Percentiles rank a stretch among this genome's conserved stretches.
Conservation (phyloP, 2,113 vertebrate genomes). For the Ctenomys sociabilis region DNA sequence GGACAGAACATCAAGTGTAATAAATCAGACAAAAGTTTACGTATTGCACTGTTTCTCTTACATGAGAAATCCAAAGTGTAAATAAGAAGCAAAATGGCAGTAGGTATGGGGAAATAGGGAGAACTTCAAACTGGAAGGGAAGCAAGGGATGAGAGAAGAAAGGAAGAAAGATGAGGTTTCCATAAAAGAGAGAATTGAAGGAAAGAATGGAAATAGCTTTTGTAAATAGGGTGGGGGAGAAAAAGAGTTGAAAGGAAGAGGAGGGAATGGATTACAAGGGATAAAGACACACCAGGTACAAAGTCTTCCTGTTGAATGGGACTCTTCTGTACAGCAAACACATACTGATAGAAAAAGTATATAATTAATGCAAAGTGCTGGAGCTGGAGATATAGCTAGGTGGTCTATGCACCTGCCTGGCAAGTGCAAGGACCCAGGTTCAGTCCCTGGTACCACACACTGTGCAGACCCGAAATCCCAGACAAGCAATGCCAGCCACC, state of each 20-base stretch:
- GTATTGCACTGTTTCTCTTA: background rate
- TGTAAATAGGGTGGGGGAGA: background rate
- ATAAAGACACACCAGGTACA: too few relatives aligned
- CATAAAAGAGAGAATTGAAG: background rate
- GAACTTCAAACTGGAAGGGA: background rate
- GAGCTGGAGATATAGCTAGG: too few relatives aligned
- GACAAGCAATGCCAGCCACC: too few relatives aligned
- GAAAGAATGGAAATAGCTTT: background rate
- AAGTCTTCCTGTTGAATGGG: background rate
- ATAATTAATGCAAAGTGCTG: too few relatives aligned
- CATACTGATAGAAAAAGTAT: background rate
- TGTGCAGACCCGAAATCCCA: too few relatives aligned
- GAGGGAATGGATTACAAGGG: background rate
- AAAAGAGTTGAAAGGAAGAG: background rate
- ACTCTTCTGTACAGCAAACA: background rate
- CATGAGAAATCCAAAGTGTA: background rate
- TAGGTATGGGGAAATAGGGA: background rate
- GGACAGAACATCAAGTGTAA: background rate
- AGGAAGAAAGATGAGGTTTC: background rate
- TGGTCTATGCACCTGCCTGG: too few relatives aligned
- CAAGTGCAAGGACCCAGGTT: too few relatives aligned
- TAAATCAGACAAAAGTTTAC: background rate
- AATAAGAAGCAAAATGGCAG: background rate
- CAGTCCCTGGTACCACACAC: too few relatives aligned
- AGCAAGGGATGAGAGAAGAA: background rate